Base-by-base conservation (phyloP, 2,888 invertebrate species). In the Acanthacorydalis orientalis region DNA sequence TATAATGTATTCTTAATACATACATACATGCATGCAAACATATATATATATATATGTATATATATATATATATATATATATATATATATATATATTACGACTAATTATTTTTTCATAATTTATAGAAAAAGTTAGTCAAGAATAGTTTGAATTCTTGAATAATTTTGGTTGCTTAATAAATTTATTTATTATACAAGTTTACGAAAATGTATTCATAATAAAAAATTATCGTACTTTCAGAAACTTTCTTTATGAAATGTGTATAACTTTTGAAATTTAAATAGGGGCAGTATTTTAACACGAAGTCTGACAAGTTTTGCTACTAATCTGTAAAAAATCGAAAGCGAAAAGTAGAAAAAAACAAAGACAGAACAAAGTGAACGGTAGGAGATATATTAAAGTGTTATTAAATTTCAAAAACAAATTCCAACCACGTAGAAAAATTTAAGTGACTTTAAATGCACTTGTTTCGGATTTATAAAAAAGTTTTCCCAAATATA, bases 51-150 rank as follows among this genome's bases (percentile, higher is more conserved):
- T 44, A 44, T 44, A 44, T 44, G 33, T 44, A 44, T 44, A 44
- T 44, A 44, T 44, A 44, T 44, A 44, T 45, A 45, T 45, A 34
- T 34, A 34, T 45, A 45, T 37, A 45, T 45, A 45, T 45, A 45
- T 45, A 45, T 45, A 45, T 45, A 45, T 45, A 34, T 45, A 23
- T 23, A 6, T 23, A 23, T 23, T 4, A 23, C n/a, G n/a, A n/a
- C n/a, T n/a, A 23, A 23, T 23, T 23, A 23, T 23, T 23, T 23
- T 23, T 23, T 23, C 6, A 23, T 23, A 23, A 23, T 23, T 23
- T 23, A 23, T 23, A 6, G 2, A 23, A 6, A 23, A 23, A 23
- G 23, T 23, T 23, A 23, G 2, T 23, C 2, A 23, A 4, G 23
- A 23, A 23, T 6, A 23, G 23, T 23, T 23, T 2, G 6, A 23